phyloP scores from a whole-genome alignment of 1,140 invertebrate genomes.

The Acyrthosiphon pisum region DNA sequence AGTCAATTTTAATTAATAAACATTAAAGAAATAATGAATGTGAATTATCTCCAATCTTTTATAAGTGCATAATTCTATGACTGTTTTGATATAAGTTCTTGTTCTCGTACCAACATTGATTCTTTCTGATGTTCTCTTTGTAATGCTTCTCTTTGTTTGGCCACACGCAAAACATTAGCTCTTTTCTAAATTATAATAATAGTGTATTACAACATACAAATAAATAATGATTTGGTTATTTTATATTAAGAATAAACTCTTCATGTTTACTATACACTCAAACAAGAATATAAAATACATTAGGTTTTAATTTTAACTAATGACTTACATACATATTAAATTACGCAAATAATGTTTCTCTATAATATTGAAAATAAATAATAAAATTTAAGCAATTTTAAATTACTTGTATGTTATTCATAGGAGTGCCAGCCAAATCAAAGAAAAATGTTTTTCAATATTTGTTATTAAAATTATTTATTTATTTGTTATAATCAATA shows the following conservation, averaged over 20 bases:
- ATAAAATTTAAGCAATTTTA: no score
- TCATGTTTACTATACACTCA: neutral
- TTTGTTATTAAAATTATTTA: no score
- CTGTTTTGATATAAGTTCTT: constrained; percentile 48
- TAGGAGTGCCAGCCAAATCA: no score
- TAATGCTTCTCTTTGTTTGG: constrained; percentile 52
- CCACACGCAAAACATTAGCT: constrained; percentile 32
- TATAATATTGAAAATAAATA: no score
- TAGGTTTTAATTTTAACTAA: neutral
- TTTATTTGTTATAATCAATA: no score
- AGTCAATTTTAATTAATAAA: neutral
- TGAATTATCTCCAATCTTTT: neutral
- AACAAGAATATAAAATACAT: neutral
- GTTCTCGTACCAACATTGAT: constrained; percentile 46
- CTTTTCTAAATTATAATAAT: constrained; percentile 40
- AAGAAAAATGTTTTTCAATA: no score
- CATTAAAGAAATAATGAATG: neutral
- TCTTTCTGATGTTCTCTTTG: constrained; percentile 52
- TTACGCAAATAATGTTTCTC: neutral
- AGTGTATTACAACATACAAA: neutral
- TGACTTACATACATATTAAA: neutral
- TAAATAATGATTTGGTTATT: neutral
- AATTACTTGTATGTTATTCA: no score
- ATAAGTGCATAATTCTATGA: neutral
- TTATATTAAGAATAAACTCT: neutral